phyloP scores from a whole-genome alignment of 30 jellyfish, hydroid and myxozoan species.

The Morbakka virulenta region DNA sequence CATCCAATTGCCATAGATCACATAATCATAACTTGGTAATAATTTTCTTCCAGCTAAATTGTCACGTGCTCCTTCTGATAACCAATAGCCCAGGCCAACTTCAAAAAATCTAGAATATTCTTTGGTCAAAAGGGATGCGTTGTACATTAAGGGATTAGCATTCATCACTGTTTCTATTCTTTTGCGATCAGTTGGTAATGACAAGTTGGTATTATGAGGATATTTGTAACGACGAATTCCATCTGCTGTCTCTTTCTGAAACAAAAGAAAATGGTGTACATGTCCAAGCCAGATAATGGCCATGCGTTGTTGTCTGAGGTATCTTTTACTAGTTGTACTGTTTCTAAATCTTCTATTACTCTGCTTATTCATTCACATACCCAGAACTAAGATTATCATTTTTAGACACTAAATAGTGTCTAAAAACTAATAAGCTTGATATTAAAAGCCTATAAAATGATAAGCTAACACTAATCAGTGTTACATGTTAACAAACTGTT shows the following conservation, averaged over 20 bases:
- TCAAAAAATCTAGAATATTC: constrained; percentile 78
- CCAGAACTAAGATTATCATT: too few species aligned
- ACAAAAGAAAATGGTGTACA: too few species aligned
- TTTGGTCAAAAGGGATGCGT: constrained; percentile 46
- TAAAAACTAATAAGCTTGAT: too few species aligned
- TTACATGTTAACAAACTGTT: too few species aligned
- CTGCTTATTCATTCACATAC: background rate
- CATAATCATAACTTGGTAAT: constrained; percentile 66
- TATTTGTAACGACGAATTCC: background rate
- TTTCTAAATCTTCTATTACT: background rate
- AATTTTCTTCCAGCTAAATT: too few species aligned
- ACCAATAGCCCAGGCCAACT: constrained; percentile 94
- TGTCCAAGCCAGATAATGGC: too few species aligned
- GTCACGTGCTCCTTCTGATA: constrained; percentile 83
- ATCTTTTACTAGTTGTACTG: too few species aligned
- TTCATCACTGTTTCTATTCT: constrained; percentile 53
- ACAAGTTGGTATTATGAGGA: constrained; percentile 32
- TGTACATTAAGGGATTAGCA: constrained; percentile 71
- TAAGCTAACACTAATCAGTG: too few species aligned
- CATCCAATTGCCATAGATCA: constrained; percentile 75
- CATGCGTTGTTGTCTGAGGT: too few species aligned
- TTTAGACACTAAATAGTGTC: too few species aligned
- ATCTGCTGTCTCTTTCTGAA: constrained; percentile 41
- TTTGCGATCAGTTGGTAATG: constrained; percentile 61
- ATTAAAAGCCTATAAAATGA: too few species aligned